Conservation (phyloP, 2,113 vertebrate genomes). For the Merops nubicus region DNA sequence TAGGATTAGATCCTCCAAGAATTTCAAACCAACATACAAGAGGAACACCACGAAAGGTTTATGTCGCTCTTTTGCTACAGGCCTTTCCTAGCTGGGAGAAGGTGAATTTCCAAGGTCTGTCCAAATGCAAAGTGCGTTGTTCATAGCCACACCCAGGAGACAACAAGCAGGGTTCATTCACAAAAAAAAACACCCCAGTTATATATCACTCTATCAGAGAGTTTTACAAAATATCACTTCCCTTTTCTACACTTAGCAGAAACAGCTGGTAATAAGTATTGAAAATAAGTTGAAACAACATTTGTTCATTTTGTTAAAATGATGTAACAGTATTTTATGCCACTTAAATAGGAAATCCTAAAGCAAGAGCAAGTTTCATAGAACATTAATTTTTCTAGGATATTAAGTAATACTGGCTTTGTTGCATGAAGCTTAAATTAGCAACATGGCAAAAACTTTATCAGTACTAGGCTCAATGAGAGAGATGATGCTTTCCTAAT, state of each 20-base stretch:
- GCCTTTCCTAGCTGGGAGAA: background rate
- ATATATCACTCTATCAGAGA: background rate
- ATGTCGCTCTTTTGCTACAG: background rate
- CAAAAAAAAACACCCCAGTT: too few species aligned
- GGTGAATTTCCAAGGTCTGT: background rate
- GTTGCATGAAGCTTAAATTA: background rate
- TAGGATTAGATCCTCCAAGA: background rate
- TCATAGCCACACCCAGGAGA: background rate
- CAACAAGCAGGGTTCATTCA: background rate
- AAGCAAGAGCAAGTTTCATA: slow-evolving; percentile 5
- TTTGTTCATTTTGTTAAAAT: background rate
- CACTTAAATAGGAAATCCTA: slow-evolving; percentile 25
- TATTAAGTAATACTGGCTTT: background rate
- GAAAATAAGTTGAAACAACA: background rate
- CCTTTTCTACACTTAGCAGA: slow-evolving; percentile 1
- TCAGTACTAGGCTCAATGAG: background rate
- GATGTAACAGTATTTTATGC: background rate
- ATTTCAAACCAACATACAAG: background rate
- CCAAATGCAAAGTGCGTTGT: background rate
- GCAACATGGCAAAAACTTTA: background rate
- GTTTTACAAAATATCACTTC: background rate
- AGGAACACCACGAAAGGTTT: background rate
- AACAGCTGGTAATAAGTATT: background rate
- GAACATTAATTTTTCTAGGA: slow-evolving; percentile 26
- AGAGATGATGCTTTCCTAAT: background rate